Evolutionary conservation across 2,797 vertebrate genomes (phyloP), one percentile per base, ranked within the genome.

Genomic region (Pantherophis alleghaniensis): DNA sequence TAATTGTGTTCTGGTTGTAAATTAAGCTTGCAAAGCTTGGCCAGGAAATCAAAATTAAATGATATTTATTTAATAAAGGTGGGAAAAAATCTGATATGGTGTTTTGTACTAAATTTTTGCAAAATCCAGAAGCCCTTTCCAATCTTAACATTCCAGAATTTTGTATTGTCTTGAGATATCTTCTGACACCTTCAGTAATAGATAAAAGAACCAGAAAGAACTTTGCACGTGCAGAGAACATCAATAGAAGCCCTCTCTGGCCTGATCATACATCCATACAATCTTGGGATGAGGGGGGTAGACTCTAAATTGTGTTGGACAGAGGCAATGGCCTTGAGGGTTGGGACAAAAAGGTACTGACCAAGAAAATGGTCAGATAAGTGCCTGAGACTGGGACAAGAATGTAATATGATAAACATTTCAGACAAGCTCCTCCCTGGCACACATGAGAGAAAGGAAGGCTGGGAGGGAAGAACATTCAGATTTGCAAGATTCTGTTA

Each of bases 221-320:
- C 9, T 22, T 22, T 79, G 18, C 74, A 79, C 3, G 37, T 20
- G 7, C 18, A 79, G 1, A 42, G 69, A 79, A 79, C 74, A 79
- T 42, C 7, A 20, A 22, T 22, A 79, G 37, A 79, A 42, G 18
- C 7, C 7, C 37, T 1, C 37, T 79, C 37, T 79, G 32, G 18
- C 18, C 32, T 79, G 32, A 42, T 74, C 18, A 42, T 79, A 79
- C 20, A 79, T 37, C 7, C 69, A 79, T 9, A 37, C 18, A 79
- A 32, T 74, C 7, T 7, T 74, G 13, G 16, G 32, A 18, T 0
- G 32, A 12, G 7, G 0, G 69, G 0, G 7, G 1, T 11, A 10
- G 18, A 42, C 7, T 42, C 18, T 37, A 42, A 42, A 42, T 79
- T 79, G 18, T 79, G 18, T 42, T 42, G 37, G 37, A 42, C 32